These are phyloP conservation scores for Sciurus niger DNA, from an alignment of 2,113 vertebrate genomes.

Conservation along the genomic window DNA sequence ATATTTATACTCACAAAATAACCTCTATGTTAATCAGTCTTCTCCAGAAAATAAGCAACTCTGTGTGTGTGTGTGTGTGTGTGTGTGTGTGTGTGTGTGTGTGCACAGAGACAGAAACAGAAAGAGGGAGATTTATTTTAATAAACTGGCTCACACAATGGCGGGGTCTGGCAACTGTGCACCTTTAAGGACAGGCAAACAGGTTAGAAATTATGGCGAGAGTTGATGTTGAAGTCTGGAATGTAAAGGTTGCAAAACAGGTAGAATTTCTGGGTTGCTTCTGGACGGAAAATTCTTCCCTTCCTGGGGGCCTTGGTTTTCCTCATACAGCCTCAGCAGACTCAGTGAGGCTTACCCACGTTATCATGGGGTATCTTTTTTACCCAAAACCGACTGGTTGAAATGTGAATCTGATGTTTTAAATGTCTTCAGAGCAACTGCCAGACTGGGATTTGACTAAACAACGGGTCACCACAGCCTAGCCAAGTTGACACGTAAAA, in stretches of 20 bases:
- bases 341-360: neutral
- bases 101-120: neutral
- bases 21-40: neutral
- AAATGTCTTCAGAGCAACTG: neutral
- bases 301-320: neutral
- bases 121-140: slow-evolving; percentile 35
- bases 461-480: neutral
- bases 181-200: neutral
- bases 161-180: neutral
- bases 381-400: too few relatives aligned
- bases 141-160: neutral
- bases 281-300: neutral
- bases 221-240: neutral
- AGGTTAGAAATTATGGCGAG: neutral
- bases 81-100: neutral
- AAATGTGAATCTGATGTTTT: neutral
- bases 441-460: neutral
- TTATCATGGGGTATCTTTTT: neutral
- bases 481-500: neutral
- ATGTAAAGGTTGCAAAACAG: neutral
- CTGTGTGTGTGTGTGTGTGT: neutral
- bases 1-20: slow-evolving; percentile 42
- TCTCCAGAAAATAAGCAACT: neutral
- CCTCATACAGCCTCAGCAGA: neutral
- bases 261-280: neutral